phyloP scores from a whole-genome alignment of 2,888 invertebrate species.

The Colostygia pectinataria region DNA sequence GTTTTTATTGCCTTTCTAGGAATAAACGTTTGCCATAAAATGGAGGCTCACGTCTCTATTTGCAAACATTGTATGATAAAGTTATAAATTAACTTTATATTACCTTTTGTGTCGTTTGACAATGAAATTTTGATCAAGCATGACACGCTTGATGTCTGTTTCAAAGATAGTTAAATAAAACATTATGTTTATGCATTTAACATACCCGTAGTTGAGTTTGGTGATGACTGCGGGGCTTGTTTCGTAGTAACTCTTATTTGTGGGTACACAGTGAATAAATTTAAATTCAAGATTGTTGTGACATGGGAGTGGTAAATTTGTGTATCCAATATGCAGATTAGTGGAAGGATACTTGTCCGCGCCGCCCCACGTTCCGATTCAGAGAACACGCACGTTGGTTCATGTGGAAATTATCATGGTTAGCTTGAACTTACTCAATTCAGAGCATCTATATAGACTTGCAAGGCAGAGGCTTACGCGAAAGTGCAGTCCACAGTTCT shows the following conservation, averaged over 20 bases:
- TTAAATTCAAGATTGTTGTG: constrained; percentile 33
- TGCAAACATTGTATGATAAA: constrained; percentile 67
- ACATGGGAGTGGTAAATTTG: constrained; percentile 46
- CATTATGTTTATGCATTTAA: constrained; percentile 36
- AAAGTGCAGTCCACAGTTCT: background rate
- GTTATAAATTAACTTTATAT: constrained; percentile 41
- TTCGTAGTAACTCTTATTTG: constrained; percentile 32
- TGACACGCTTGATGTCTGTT: constrained; percentile 34
- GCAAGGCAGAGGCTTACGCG: constrained; percentile 24
- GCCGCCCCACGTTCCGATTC: constrained; percentile 62
- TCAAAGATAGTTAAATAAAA: constrained; percentile 35
- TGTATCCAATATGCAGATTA: constrained; percentile 73
- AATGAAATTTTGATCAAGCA: constrained; percentile 32
- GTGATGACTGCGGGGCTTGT: constrained; percentile 19
- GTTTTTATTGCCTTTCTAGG: constrained; percentile 62
- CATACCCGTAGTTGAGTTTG: constrained; percentile 25
- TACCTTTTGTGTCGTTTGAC: constrained; percentile 33
- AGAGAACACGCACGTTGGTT: constrained; percentile 51
- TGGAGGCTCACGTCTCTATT: constrained; percentile 68
- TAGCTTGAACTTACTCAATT: constrained; percentile 48
- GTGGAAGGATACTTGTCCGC: constrained; percentile 67
- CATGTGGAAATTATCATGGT: constrained; percentile 70
- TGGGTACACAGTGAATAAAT: constrained; percentile 35
- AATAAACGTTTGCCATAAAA: constrained; percentile 50
- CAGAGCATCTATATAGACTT: constrained; percentile 23